Base-by-base conservation (phyloP, 2,797 vertebrate species). In the Enteromius fasciolatus region DNA sequence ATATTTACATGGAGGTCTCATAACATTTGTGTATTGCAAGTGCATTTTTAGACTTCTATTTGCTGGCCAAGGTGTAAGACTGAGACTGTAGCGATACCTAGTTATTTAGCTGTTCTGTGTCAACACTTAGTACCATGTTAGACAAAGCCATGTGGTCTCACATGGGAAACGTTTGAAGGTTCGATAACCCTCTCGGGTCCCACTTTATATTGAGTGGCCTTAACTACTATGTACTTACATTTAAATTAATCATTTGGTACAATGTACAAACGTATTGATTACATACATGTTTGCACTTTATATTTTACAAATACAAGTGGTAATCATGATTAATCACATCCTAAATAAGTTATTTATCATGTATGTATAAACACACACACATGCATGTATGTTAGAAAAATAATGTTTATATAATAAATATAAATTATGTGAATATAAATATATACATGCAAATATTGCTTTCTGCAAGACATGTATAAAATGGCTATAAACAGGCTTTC, bases 1-100 rank as follows among this genome's bases (percentile, higher is more conserved):
- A 76, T 63, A 75, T 75, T 75, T 52, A 75, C 72, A 75, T 23
- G 31, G 20, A 17, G 50, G 50, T 57, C 20, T 83, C 61, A 25
- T 76, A 67, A 63, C 15, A 36, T 36, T 18, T 66, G 72, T 50
- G 33, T 59, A 15, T 39, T 10, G 36, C 50, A 57, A 74, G 20
- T 74, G 50, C 23, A 23, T 57, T 39, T 75, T 75, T 75, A 73
- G 6, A 52, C 50, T 23, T 31, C 15, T 36, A 36, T 54, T 74
- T 50, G 10, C 28, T 66, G 61, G 44, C 44, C 7, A 39, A 48
- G 20, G 23, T 50, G n/a, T 11, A 73, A 52, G 48, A 67, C n/a
- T 78, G 76, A 36, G 66, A 50, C 61, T 17, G 64, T 59, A 64
- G 31, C 64, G 31, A 33, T 50, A 36, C 1, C 31, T n/a, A 15